Base-by-base conservation (phyloP, 2,113 vertebrate genomes). In the Apus apus region DNA sequence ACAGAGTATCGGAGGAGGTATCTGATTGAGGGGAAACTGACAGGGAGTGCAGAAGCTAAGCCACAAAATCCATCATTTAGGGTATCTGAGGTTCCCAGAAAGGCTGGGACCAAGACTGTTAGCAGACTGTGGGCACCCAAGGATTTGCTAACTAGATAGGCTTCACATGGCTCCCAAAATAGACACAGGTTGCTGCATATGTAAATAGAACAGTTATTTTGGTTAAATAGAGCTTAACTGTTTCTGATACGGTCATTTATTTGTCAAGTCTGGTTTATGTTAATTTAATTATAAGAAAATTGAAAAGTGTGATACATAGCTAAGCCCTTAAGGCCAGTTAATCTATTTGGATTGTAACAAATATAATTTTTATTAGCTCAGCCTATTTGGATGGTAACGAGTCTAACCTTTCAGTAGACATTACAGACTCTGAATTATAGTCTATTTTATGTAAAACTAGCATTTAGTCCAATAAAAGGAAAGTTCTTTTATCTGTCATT, bases 271-370 rank as follows among this genome's bases (percentile, higher is more conserved):
- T 97, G 91, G 89, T 98, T 98, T 97, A 98, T 97, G 97, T 97
- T 97, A 98, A 98, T 98, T 98, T 98, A 98, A 98, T 98, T 98
- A 98, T 97, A 98, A 97, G 97, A 97, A 98, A 97, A 98, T 97
- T 98, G 97, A 97, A 96, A 98, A 97, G 91, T 98, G 96, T 97
- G 97, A 97, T 97, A 98, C 97, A 97, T 95, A 97, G 97, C 96
- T 98, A 97, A 98, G 97, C 98, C 98, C 97, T 98, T 98, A 98
- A 98, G 97, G 98, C 97, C 45, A 32, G 97, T 97, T 98, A 98
- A 98, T 98, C 98, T 98, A 98, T 98, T 98, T 98, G 97, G 97
- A 98, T 98, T 98, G 97, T 98, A 98, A 98, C 97, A 97, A 98
- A 98, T 98, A 98, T 98, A 98, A 97, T 98, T 98, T 98, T 98